Percentiles rank a stretch among this genome's conserved stretches.
These are phyloP conservation scores for Mycetomoellerius zeteki DNA, from an alignment of 1,140 invertebrate genomes.

Conservation along the genomic window DNA sequence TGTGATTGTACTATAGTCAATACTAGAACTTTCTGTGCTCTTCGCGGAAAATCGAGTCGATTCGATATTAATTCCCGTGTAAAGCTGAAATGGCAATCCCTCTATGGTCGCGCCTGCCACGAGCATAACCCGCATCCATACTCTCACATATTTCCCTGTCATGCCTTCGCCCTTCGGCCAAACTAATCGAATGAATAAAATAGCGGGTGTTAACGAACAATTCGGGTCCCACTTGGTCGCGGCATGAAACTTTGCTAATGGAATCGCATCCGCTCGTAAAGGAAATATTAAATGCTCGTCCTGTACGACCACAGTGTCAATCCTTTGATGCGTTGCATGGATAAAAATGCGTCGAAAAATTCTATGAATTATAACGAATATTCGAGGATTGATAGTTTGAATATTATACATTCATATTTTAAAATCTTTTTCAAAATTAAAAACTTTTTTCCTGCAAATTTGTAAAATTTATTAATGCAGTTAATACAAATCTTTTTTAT, in stretches of 20 bases:
- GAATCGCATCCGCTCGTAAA: conserved; percentile 78
- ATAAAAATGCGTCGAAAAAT: background rate
- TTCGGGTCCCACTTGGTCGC: conserved; percentile 71
- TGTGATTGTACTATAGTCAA: background rate
- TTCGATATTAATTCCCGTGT: conserved; percentile 59
- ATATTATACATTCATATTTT: background rate
- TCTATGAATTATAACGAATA: too few species aligned
- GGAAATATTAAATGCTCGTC: conserved; percentile 79
- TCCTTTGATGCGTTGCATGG: conserved; percentile 30
- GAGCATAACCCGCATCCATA: conserved; percentile 5
- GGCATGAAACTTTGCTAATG: conserved; percentile 79
- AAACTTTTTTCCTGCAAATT: background rate
- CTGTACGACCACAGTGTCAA: conserved; percentile 29
- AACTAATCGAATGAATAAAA: conserved; percentile 82
- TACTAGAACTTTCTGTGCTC: background rate
- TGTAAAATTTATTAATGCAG: background rate
- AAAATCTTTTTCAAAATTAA: background rate
- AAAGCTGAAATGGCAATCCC: conserved; percentile 48
- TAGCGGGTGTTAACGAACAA: conserved; percentile 75
- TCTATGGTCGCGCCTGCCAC: conserved; percentile 15
- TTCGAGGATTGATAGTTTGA: background rate
- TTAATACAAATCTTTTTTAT: background rate
- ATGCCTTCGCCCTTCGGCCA: conserved; percentile 64
- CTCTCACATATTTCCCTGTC: background rate
- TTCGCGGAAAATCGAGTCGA: conserved; percentile 42